A percentile compares a stretch with the other conserved stretches of the same genome.
Conservation (phyloP, 2,113 vertebrate species). For the Hiodon tergisus region DNA sequence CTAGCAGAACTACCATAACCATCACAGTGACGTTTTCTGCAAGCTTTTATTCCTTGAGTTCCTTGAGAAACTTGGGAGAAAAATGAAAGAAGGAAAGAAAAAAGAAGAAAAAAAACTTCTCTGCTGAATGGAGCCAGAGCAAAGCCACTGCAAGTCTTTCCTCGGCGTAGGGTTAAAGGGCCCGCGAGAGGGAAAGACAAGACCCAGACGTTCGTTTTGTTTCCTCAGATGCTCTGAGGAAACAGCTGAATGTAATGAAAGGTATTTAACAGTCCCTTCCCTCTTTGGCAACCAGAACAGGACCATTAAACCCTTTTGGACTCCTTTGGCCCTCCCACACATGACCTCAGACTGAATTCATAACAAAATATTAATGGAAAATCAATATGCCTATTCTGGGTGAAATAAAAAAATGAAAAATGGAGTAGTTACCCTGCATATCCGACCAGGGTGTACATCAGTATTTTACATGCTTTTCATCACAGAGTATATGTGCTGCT, state of each 20-base stretch:
- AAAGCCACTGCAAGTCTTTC: neutral
- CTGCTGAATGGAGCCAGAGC: neutral
- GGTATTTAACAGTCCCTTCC: constrained; percentile 14
- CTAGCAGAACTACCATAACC: no score
- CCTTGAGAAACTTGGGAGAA: neutral
- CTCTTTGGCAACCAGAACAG: constrained; percentile 1
- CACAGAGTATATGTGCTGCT: no score
- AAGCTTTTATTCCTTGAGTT: neutral
- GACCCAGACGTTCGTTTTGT: neutral
- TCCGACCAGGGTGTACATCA: no score
- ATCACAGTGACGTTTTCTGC: neutral
- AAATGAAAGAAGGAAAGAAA: neutral
- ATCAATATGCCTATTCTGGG: neutral
- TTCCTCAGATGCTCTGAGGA: no score
- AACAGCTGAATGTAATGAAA: constrained; percentile 1
- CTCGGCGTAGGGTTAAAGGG: neutral
- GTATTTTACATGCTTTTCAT: no score
- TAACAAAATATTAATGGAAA: neutral
- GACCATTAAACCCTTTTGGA: neutral
- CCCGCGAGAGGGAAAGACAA: neutral
- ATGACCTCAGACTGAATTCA: neutral
- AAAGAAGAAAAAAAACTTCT: neutral
- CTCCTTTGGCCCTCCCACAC: neutral
- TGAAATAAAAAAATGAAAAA: neutral
- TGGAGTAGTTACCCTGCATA: neutral